phyloP scores from a whole-genome alignment of 2,888 invertebrate genomes.

The Aphelenchoides bicaudatus region DNA sequence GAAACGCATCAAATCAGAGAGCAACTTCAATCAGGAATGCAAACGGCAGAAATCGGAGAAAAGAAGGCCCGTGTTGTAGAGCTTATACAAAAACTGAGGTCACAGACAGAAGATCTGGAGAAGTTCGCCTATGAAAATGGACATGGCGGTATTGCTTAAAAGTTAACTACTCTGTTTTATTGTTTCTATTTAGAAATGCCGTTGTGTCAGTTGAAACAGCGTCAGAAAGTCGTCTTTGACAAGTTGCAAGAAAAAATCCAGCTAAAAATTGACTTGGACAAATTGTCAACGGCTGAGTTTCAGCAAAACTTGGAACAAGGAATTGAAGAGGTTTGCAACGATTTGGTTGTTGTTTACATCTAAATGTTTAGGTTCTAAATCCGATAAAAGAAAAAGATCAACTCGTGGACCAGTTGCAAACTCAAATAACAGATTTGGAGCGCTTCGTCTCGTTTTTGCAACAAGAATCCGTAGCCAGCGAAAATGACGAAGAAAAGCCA shows the following conservation, averaged over 20 bases:
- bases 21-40: slow-evolving; percentile 64
- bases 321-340: slow-evolving; percentile 70
- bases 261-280: slow-evolving; percentile 75
- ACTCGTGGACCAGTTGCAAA: slow-evolving; percentile 86
- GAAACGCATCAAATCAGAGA: slow-evolving; percentile 38
- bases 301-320: slow-evolving; percentile 84
- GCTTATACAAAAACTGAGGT: slow-evolving; percentile 82
- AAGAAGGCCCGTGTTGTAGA: slow-evolving; percentile 62
- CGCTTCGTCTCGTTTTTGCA: slow-evolving; percentile 92
- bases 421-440: slow-evolving; percentile 93
- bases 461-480: slow-evolving; percentile 63
- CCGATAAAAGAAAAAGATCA: slow-evolving; percentile 81
- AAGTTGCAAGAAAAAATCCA: slow-evolving; percentile 67
- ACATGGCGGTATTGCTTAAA: slow-evolving; percentile 55
- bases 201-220: slow-evolving; percentile 72
- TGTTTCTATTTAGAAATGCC: no score
- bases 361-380: slow-evolving; percentile 27
- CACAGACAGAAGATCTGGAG: slow-evolving; percentile 86
- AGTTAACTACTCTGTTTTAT: no score
- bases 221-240: slow-evolving; percentile 73
- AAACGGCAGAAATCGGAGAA: slow-evolving; percentile 66
- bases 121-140: slow-evolving; percentile 77
- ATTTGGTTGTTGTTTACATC: neutral
- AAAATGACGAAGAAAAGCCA: neutral
- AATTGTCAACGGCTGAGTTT: slow-evolving; percentile 76